Base-by-base conservation (phyloP, 2,888 invertebrate genomes). In the Sisyra terminalis region DNA sequence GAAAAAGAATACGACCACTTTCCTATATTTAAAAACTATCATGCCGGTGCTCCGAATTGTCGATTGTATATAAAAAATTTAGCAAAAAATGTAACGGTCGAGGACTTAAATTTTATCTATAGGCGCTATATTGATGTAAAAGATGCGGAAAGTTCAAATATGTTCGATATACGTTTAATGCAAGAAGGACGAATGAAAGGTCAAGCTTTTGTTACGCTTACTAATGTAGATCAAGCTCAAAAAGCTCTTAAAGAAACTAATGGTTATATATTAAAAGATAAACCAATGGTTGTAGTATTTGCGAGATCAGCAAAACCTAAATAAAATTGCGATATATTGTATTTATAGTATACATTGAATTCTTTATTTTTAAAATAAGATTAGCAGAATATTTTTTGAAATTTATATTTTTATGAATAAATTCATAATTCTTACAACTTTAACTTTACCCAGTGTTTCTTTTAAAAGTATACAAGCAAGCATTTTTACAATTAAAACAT, bases 131-230 rank as follows among this genome's bases (percentile, higher is more conserved):
- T 44, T 4, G 52, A 63, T 42, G 52, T 60, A 15, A 61, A 61
- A 44, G 61, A 48, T 3, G 44, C 46, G 5, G 50, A 52, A 7
- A 50, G 65, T 38, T 64, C 68, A 40, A 64, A 64, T 46, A 65
- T 66, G 36, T 71, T 76, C 60, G 72, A 74, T 58, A 75, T 93
- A 3, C 71, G 84, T 51, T 69, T 92, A 10, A 88, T 94, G 90
- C 85, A 87, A 56, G 87, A 89, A 60, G 94, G 94, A 1, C 71
- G 89, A 54, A 93, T 94, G 93, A 94, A 92, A 61, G 93, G 93
- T 0, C 94, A 94, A 63, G 92, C 89, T 1, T 94, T 94, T 68
- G 71, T 94, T 1, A 87, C 87, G 1, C 68, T 90, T 43, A 83
- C 86, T 42, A 74, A 69, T 52, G 67, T 76, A 10, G 65, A 67